Evolutionary conservation across 2,113 vertebrate genomes (phyloP).

Genomic region (Phalacrocorax carbo): DNA sequence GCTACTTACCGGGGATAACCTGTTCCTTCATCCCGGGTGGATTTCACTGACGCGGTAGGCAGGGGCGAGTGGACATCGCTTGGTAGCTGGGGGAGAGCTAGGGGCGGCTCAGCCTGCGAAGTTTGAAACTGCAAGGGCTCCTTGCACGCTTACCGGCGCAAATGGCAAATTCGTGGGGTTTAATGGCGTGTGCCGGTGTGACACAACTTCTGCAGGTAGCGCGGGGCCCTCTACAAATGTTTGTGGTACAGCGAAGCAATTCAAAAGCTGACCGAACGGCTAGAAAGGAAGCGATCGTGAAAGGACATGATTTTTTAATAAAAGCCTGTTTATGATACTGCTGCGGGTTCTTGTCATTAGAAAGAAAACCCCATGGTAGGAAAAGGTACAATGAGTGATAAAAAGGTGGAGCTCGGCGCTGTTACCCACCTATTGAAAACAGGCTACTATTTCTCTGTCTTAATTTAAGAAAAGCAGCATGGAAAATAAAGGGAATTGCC

Average conservation of each 20-base stretch:
- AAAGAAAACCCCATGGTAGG: not conserved
- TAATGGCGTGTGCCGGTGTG: not conserved
- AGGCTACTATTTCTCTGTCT: not conserved
- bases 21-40: too few relatives aligned
- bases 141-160: not conserved
- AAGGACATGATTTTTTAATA: not conserved
- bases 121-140: not conserved
- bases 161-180: not conserved
- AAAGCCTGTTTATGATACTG: not conserved
- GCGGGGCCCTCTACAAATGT: not conserved
- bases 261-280: not conserved
- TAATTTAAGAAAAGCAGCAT: not conserved
- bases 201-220: not conserved
- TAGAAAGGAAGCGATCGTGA: not conserved
- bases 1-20: too few relatives aligned
- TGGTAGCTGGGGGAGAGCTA: too few relatives aligned
- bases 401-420: not conserved
- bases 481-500: slow-evolving; percentile 1
- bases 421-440: not conserved
- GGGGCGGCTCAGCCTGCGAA: too few relatives aligned
- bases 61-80: too few relatives aligned
- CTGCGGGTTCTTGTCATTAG: not conserved
- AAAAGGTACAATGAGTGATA: not conserved
- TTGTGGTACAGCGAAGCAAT: not conserved
- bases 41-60: too few relatives aligned